phyloP scores from a whole-genome alignment of 2,888 invertebrate species.

The Eupithecia exiguata region DNA sequence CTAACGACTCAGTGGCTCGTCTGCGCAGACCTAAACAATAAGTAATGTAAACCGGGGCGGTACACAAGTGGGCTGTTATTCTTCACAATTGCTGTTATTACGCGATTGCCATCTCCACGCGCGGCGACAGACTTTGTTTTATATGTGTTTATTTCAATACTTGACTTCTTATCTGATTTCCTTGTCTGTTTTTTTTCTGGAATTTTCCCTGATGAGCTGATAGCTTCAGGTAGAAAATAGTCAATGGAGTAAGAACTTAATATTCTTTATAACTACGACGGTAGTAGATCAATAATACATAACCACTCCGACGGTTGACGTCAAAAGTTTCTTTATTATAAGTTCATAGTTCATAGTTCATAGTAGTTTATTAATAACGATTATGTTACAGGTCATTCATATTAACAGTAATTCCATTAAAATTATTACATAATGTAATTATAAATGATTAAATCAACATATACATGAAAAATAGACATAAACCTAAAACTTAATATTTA shows the following conservation, averaged over 20 bases:
- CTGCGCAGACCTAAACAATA: background rate
- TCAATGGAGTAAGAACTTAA: background rate
- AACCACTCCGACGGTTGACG: background rate
- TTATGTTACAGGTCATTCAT: no score
- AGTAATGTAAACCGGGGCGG: slow-evolving; percentile 44
- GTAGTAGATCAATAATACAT: no score
- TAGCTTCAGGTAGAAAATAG: background rate
- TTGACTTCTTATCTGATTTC: background rate
- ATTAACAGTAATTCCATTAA: no score
- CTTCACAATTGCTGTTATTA: slow-evolving; percentile 42
- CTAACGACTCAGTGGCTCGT: background rate
- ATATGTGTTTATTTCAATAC: slow-evolving; percentile 12
- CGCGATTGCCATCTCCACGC: slow-evolving; percentile 38
- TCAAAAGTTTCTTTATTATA: background rate
- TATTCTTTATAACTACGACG: background rate
- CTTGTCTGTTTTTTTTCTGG: background rate
- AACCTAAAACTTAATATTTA: no score
- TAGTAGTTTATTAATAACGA: no score
- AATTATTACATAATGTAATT: no score
- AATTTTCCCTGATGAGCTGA: background rate
- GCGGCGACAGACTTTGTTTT: slow-evolving; percentile 26
- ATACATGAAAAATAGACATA: no score
- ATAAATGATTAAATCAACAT: no score
- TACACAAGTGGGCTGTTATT: slow-evolving; percentile 43
- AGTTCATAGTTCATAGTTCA: no score